Evolutionary conservation across 2,888 invertebrate genomes (phyloP).

Genomic region (Drosophila monieri): DNA sequence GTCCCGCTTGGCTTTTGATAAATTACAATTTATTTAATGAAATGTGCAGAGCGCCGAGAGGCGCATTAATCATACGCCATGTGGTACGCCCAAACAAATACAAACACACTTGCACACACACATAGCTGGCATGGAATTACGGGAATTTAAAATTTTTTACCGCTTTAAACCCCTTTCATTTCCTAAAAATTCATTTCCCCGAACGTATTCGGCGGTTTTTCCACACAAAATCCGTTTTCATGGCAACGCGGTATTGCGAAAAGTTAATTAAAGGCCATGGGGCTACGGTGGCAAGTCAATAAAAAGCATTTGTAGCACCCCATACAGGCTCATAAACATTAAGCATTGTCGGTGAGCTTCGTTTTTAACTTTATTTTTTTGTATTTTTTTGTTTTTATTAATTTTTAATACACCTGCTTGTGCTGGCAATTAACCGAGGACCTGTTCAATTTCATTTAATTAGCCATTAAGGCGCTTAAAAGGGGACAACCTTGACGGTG

Average conservation of each 20-base stretch:
- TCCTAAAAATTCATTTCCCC: conserved; percentile 10
- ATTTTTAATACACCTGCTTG: conserved; percentile 55
- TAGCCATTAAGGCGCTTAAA: conserved; percentile 48
- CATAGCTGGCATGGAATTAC: not conserved
- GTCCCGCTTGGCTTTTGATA: conserved; percentile 51
- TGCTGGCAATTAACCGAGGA: conserved; percentile 32
- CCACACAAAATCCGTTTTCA: conserved; percentile 29
- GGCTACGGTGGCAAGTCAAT: conserved; percentile 42
- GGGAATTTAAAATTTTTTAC: conserved; percentile 10
- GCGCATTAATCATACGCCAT: conserved; percentile 74
- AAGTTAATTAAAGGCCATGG: conserved; percentile 70
- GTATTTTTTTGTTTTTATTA: conserved; percentile 34
- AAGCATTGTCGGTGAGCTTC: not conserved
- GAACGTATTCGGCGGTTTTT: conserved; percentile 3
- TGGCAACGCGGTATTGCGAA: conserved; percentile 38
- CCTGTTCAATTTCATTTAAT: conserved; percentile 50
- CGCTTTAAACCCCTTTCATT: conserved; percentile 14
- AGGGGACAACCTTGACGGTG: conserved; percentile 11
- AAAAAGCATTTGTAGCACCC: conserved; percentile 28
- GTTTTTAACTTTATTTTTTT: conserved; percentile 4
- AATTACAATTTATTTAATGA: conserved; percentile 74
- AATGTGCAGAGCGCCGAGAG: conserved; percentile 49
- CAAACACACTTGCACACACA: not conserved
- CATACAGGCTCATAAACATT: conserved; percentile 18
- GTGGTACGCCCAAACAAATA: conserved; percentile 49